Percentiles rank a stretch among this genome's conserved stretches.
These are phyloP conservation scores for Ptychoptera albimana DNA, from an alignment of 2,888 invertebrate species.

Conservation along the genomic window DNA sequence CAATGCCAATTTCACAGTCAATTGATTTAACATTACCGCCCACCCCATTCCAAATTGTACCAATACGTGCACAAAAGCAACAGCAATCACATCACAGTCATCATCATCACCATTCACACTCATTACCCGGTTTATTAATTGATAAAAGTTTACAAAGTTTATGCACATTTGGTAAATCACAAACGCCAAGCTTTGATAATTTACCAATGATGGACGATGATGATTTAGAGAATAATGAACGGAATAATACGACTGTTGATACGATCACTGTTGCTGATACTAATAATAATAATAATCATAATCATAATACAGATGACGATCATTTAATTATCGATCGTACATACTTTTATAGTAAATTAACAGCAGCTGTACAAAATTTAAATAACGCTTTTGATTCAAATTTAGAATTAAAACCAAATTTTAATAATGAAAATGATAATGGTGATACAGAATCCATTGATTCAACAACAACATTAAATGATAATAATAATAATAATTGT, in stretches of 20 bases:
- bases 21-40: constrained; percentile 3
- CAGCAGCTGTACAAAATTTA: background rate
- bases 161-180: too few species aligned
- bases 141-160: background rate
- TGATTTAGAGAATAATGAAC: too few species aligned
- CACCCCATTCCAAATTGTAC: constrained; percentile 7
- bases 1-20: constrained; percentile 5
- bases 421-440: constrained; percentile 10
- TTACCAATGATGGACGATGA: too few species aligned
- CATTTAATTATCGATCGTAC: background rate
- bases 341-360: background rate
- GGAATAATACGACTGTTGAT: background rate
- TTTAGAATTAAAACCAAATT: constrained; percentile 20
- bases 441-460: constrained; percentile 1
- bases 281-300: constrained; percentile 3
- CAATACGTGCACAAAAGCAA: constrained; percentile 8
- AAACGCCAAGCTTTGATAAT: too few species aligned
- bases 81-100: constrained; percentile 20
- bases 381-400: constrained; percentile 23
- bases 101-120: constrained; percentile 21
- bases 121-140: constrained; percentile 23
- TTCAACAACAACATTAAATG: background rate
- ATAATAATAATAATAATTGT: background rate
- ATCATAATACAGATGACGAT: background rate
- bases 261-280: background rate